Evolutionary conservation across 2,888 invertebrate genomes (phyloP).

Genomic region (Coremacera marginata): DNA sequence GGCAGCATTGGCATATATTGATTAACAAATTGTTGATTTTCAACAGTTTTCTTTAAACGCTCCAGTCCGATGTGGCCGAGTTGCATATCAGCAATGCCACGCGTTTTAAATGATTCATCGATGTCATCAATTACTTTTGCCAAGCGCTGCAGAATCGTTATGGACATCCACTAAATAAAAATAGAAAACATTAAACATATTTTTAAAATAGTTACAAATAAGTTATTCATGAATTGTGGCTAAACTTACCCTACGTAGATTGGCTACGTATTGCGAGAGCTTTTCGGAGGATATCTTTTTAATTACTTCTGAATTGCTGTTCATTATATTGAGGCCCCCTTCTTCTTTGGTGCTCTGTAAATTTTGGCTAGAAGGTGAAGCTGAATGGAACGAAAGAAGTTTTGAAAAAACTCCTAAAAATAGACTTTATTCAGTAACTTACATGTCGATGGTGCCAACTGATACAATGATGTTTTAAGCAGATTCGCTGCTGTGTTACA

Average conservation of each 20-base stretch:
- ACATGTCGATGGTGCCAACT: constrained; percentile 64
- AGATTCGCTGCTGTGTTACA: constrained; percentile 66
- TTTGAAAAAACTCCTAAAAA: background rate
- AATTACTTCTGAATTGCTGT: constrained; percentile 67
- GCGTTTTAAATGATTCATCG: constrained; percentile 78
- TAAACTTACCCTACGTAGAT: constrained; percentile 76
- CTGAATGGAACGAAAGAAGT: constrained; percentile 1
- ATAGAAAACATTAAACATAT: background rate
- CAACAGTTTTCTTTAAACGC: constrained; percentile 80
- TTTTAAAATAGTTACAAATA: constrained; percentile 24
- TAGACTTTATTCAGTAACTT: constrained; percentile 8
- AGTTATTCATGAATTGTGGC: background rate
- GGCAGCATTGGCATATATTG: constrained; percentile 67
- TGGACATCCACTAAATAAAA: constrained; percentile 81
- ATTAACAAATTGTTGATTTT: constrained; percentile 68
- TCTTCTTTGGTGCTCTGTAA: constrained; percentile 64
- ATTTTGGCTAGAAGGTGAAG: constrained; percentile 59
- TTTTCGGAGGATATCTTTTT: constrained; percentile 72
- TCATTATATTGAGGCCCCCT: constrained; percentile 60
- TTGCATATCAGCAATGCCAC: constrained; percentile 77
- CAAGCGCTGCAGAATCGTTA: constrained; percentile 83
- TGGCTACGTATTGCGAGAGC: constrained; percentile 83
- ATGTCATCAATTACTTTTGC: constrained; percentile 80
- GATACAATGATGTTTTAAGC: constrained; percentile 66
- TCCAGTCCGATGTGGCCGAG: constrained; percentile 80